Base-by-base conservation (phyloP, 1,140 invertebrate species). In the Mya arenaria region DNA sequence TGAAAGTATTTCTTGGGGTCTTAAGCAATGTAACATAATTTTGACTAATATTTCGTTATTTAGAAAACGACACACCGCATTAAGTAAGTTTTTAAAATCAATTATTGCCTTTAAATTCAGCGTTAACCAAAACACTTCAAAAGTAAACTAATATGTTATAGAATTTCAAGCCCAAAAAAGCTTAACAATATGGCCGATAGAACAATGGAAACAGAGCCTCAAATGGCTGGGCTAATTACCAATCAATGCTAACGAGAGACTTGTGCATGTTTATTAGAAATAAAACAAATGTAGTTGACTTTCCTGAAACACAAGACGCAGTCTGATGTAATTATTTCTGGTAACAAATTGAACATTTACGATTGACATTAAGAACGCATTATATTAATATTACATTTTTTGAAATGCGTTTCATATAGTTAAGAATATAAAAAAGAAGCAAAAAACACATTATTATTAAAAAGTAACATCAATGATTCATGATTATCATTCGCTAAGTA, bases 191-290 rank as follows among this genome's bases (percentile, higher is more conserved):
- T 71, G 2, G 25, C 23, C 23, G 23, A 5, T 52, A 28, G 48
- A 25, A 71, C 15, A 10, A 23, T 3, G 56, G 28, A 71, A 34
- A 34, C 23, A 55, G 28, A 52, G 28, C 34, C 10, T 19, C n/a
- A 55, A 52, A 10, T 28, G 36, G 68, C 32, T 34, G 23, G 34
- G n/a, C 56, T 71, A 55, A 71, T 71, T 71, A 71, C 41, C 30
- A 71, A 71, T 71, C 68, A 71, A 71, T 71, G 37, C 41, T 52
- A 52, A 41, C 68, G 56, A 71, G 48, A 52, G 68, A 55, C 68
- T 55, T 55, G 48, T 71, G 68, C 68, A 71, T 71, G 68, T 71
- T 71, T 55, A 32, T 71, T 8, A 48, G 1, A 71, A 71, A 71
- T 71, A 71, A 71, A 52, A 41, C 44, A 71, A 55, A 71, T 71